Base-by-base conservation (phyloP, 2,797 vertebrate genomes). In the Propithecus perrieri region DNA sequence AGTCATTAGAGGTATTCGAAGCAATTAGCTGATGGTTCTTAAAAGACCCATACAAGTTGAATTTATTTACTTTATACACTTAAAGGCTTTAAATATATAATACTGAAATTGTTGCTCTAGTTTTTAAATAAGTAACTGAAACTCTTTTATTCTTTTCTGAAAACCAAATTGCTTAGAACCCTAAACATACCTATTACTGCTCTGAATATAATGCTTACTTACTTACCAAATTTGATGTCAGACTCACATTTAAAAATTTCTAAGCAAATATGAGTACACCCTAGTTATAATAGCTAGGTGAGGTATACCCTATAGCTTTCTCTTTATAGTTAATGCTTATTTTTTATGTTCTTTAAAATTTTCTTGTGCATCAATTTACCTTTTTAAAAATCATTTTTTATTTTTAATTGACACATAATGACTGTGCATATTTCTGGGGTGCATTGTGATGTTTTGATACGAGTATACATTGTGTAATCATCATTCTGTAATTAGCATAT, bases 1-100 rank as follows among this genome's bases (percentile, higher is more conserved):
- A 95, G 78, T 96, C 83, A 95, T 97, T 96, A 96, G 67, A 95
- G 63, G 26, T 95, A 88, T 91, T 95, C 53, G 94, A 81, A 96
- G 30, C 46, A 98, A 96, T 97, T 97, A 96, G 72, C 74, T 96
- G 79, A 50, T 88, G 74, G 50, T 83, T 92, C 86, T 92, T 95
- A 94, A 95, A 97, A 97, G 74, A 69, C 57, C 11, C 79, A 43
- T 48, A n/a, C 22, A 88, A 67, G 53, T 74, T 88, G 85, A 94
- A 88, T 96, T 95, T 94, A 55, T 92, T 98, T 97, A 87, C 84
- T 84, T 83, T 86, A 88, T 84, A 35, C 28, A 78, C 74, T 83
- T 94, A 94, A 88, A 90, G 24, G 3, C 6, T 94, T 95, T 91
- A 95, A 76, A 90, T 83, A 79, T 59, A 50, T 85, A 95, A 91